Evolutionary conservation across 2,888 invertebrate genomes (phyloP).

Genomic region (Gandaritis pyraliata): DNA sequence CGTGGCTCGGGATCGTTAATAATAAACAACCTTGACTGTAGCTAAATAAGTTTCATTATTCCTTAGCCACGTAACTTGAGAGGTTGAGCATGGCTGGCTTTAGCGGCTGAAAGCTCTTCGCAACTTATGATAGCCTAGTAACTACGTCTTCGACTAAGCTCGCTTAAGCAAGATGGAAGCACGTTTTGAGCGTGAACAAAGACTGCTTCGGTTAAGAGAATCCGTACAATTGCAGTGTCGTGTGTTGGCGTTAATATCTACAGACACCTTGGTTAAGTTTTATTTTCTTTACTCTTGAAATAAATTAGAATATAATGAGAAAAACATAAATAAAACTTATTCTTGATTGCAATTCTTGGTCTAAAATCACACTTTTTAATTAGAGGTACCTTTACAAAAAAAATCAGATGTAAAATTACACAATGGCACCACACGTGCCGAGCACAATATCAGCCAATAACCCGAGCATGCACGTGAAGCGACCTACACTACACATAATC

Average conservation of each 20-base stretch:
- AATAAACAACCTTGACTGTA: conserved; percentile 58
- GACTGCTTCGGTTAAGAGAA: no score
- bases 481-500: conserved; percentile 33
- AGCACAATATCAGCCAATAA: conserved; percentile 28
- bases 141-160: neutral
- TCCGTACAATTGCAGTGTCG: no score
- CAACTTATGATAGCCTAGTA: conserved; percentile 20
- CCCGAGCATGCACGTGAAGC: conserved; percentile 23
- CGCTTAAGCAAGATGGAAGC: conserved; percentile 5
- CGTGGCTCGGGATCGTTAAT: conserved; percentile 75
- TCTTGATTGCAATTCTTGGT: no score
- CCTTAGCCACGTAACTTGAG: neutral
- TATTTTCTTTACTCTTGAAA: no score
- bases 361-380: no score
- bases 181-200: neutral
- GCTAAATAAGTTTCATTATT: conserved; percentile 1
- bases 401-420: conserved; percentile 20
- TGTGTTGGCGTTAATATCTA: no score
- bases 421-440: conserved; percentile 16
- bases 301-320: no score
- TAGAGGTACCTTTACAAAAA: neutral
- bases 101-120: conserved; percentile 1
- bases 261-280: no score
- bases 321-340: no score
- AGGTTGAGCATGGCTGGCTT: neutral